These are phyloP conservation scores for Heliconius eleuchia DNA, from an alignment of 1,140 invertebrate genomes.

Conservation along the genomic window DNA sequence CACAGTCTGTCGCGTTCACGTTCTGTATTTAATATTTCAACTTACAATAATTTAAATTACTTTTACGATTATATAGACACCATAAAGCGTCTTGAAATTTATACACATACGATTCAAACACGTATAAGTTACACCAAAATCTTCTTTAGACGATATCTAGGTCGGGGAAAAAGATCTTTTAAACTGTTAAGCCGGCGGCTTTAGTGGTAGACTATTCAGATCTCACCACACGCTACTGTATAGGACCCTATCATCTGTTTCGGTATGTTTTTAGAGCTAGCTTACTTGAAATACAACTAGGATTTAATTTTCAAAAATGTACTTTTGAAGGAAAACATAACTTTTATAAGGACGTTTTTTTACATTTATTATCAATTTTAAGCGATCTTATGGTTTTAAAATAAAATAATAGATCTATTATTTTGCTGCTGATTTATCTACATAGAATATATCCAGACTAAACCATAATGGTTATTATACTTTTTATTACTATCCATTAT, in stretches of 20 bases:
- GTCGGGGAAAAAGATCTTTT: constrained; percentile 47
- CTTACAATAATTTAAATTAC: background rate
- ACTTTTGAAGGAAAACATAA: too few species aligned
- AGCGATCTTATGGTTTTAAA: background rate
- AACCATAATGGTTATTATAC: too few species aligned
- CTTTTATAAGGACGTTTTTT: background rate
- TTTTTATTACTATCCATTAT: too few species aligned
- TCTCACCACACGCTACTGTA: constrained; percentile 17
- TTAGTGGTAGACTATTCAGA: constrained; percentile 51
- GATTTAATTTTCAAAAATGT: background rate
- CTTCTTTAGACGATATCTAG: constrained; percentile 39
- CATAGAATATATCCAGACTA: too few species aligned
- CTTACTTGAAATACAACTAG: background rate
- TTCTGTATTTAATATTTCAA: too few species aligned
- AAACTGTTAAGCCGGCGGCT: constrained; percentile 55
- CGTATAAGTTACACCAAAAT: background rate
- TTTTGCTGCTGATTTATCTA: too few species aligned
- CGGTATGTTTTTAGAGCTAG: background rate
- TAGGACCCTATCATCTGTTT: constrained; percentile 10
- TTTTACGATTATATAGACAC: background rate
- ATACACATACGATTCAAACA: background rate
- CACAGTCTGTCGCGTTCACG: too few species aligned
- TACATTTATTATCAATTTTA: background rate
- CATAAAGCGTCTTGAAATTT: background rate
- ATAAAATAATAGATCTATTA: too few species aligned